Conservation (phyloP, 2,888 invertebrate species). For the Priocnemis perturbator region DNA sequence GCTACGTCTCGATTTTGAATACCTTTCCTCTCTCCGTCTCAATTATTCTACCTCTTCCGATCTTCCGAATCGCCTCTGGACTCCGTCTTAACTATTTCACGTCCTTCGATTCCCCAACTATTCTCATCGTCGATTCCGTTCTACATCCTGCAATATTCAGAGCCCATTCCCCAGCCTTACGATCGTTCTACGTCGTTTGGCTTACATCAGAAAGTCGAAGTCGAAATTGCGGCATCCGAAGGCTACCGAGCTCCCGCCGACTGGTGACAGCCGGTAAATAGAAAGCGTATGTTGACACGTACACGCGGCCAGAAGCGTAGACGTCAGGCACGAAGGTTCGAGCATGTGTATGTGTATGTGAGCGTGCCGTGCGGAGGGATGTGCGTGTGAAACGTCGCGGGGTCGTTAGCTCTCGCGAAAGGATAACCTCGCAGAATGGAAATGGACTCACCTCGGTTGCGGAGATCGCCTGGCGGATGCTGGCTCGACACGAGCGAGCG, state of each 20-base stretch:
- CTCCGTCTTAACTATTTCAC: no score
- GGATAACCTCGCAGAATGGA: conserved; percentile 17
- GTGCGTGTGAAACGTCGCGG: conserved; percentile 32
- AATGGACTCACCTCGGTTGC: conserved; percentile 54
- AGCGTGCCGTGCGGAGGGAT: not conserved
- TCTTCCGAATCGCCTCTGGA: no score
- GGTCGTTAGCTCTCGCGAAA: conserved; percentile 35
- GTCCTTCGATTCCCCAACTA: no score
- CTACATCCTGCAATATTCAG: not conserved
- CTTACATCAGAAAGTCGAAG: not conserved
- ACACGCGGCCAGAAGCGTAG: conserved; percentile 3
- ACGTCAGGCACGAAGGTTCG: not conserved
- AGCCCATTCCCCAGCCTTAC: not conserved
- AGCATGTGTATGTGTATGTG: conserved; percentile 31
- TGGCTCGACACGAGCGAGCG: conserved; percentile 11
- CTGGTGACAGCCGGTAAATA: conserved; percentile 6
- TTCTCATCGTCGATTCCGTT: no score
- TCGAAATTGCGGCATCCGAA: not conserved
- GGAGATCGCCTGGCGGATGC: conserved; percentile 27
- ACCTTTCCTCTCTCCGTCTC: no score
- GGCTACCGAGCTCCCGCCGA: not conserved
- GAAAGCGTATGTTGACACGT: conserved; percentile 51
- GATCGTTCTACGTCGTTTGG: not conserved
- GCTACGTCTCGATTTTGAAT: no score
- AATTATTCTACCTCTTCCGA: no score